Evolutionary conservation across 2,888 invertebrate genomes (phyloP), one percentile per base, ranked within the genome.

Genomic region (Paralinhomoeus sp.): DNA sequence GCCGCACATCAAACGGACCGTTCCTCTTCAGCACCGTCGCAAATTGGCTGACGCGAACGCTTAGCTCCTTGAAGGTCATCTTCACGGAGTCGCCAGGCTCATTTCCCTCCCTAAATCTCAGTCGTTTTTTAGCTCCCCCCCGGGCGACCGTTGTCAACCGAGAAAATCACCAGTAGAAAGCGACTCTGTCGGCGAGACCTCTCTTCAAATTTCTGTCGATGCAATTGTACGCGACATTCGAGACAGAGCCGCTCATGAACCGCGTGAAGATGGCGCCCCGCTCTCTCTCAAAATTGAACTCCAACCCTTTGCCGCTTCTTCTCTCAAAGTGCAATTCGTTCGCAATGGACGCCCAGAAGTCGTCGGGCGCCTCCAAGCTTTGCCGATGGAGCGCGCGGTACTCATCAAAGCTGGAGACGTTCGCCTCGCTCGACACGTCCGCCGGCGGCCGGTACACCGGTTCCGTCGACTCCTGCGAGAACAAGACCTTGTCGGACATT

Each of bases 21-120:
- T 42, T 24, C 17, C 5, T 15, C 15, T 24, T 21, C 2, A 42
- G 37, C 13, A 42, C 42, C 2, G 21, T 24, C 2, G 37, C 36
- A 15, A 36, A 35, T 17, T 12, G 18, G 2, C 17, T 36, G 17
- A 52, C 51, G 45, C 49, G 33, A 20, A 47, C 48, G 24, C 43
- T 49, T 37, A 54, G 46, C 38, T 56, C 41, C 27, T 46, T 40
- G 47, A 57, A 59, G 38, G 59, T 57, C 46, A 57, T 49, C 15
- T 45, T 48, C 21, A 44, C 43, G 34, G 43, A 77, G 65, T 97
- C 91, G 53, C 80, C 80, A 0, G 84, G 82, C 63, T 89, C 82
- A 64, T 93, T 97, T 48, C 93, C 93, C 71, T 91, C 93, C 89
- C 91, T 89, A 66, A n/a, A n/a, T n/a, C n/a, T n/a, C n/a, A n/a